Evolutionary conservation across 2,113 vertebrate species (phyloP).

Genomic region (Scytalopus superciliaris): DNA sequence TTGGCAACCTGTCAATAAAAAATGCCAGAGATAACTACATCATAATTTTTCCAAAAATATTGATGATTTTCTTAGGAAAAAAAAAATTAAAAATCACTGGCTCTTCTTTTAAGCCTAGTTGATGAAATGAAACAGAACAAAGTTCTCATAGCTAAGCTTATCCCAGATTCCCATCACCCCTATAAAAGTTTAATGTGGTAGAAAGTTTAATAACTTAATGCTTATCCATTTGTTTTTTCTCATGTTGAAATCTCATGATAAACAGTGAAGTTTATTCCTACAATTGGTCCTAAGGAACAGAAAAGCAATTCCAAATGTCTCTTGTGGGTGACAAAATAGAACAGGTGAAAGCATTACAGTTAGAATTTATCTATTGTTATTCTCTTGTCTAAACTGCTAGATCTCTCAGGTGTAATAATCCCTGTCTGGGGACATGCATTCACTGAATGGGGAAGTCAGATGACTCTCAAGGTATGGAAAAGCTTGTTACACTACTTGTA

Average conservation of each 20-base stretch:
- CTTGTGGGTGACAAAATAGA: background rate
- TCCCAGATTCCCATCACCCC: background rate
- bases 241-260: background rate
- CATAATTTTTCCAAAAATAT: background rate
- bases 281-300: background rate
- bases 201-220: background rate
- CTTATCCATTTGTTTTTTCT: background rate
- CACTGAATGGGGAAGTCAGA: background rate
- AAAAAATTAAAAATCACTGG: background rate
- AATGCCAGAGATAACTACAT: background rate
- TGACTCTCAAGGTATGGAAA: background rate
- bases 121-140: background rate
- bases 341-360: background rate
- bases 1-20: slow-evolving; percentile 60
- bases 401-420: background rate
- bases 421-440: background rate
- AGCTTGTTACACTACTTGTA: background rate
- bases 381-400: background rate
- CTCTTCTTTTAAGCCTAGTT: background rate
- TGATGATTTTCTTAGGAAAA: accelerated
- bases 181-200: background rate
- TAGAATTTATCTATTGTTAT: background rate
- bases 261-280: background rate
- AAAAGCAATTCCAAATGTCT: background rate
- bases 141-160: background rate